Evolutionary conservation across 2,888 invertebrate genomes (phyloP), one percentile per base, ranked within the genome.

Genomic region (Diaprepes abbreviatus): DNA sequence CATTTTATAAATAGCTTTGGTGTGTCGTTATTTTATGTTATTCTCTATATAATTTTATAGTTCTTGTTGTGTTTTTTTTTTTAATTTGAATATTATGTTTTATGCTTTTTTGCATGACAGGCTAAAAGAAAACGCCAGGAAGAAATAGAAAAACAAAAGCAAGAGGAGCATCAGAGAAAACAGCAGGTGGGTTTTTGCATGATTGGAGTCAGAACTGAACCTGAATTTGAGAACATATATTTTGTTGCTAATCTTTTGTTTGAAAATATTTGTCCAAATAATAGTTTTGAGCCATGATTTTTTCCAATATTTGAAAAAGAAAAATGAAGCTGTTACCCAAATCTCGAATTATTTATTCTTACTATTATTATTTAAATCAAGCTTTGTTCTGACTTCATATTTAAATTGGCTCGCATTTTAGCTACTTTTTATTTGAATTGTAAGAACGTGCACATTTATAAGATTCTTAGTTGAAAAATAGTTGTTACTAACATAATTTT

Each of bases 111-210:
- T 86, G 82, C 81, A 84, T 85, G 85, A 85, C 89, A 94, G 94
- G 93, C 93, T 83, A 92, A 93, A 82, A 89, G 92, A 85, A 92
- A 91, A 85, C 91, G 92, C 73, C 93, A 94, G 82, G 94, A 95
- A 85, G 94, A 94, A 83, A 83, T 92, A 79, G 94, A 95, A 84
- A 93, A 92, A 81, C 91, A 92, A 82, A 92, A 91, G 82, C 90
- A 92, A 74, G 94, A 94, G 85, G 95, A 95, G 75, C 92, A 94
- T 79, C 88, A 91, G 76, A 90, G 94, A 79, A 93, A 92, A 83
- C 93, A 93, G 84, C 94, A 95, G 93, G 95, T 95, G 85, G 75
- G 65, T 50, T 33, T 50, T 19, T 10, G 40, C 40, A 43, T 9
- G 5, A 9, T 2, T 2, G 33, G 33, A 10, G 9, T 3, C 33